Conservation (phyloP, 2,888 invertebrate species). For the Andrena marginata region DNA sequence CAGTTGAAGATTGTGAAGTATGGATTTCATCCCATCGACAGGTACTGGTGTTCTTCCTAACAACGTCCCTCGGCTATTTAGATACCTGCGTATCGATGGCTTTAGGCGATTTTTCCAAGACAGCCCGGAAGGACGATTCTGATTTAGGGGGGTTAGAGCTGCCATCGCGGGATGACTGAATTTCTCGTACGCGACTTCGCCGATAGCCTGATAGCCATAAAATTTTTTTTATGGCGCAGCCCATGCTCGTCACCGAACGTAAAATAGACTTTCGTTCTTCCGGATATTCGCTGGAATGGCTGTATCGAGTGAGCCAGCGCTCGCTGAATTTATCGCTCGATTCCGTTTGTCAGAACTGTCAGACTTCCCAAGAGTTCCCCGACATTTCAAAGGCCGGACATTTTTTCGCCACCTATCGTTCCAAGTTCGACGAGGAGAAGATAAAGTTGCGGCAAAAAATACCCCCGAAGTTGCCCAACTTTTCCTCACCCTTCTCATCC, state of each 20-base stretch:
- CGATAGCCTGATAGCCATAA: not conserved
- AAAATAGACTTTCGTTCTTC: conserved; percentile 16
- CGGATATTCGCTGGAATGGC: conserved; percentile 5
- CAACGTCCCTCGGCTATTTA: no score
- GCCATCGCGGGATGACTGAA: not conserved
- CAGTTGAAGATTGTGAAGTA: no score
- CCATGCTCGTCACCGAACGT: conserved; percentile 1
- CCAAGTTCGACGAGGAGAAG: not conserved
- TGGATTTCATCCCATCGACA: no score
- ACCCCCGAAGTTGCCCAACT: not conserved
- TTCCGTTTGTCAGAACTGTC: conserved; percentile 37
- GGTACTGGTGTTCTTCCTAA: no score
- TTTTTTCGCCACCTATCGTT: conserved; percentile 26
- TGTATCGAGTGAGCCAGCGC: conserved; percentile 8
- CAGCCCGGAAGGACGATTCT: not conserved
- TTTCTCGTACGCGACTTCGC: not conserved
- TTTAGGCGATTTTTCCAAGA: no score
- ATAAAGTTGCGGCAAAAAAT: conserved; percentile 2
- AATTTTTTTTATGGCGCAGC: conserved; percentile 11
- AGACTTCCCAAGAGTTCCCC: not conserved
- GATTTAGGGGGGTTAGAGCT: not conserved
- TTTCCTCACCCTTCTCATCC: not conserved
- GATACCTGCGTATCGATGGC: no score
- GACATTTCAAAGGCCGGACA: not conserved
- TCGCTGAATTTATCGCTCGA: conserved; percentile 32